These are phyloP conservation scores for Huso huso DNA, from an alignment of 2,797 vertebrate species.

Conservation along the genomic window DNA sequence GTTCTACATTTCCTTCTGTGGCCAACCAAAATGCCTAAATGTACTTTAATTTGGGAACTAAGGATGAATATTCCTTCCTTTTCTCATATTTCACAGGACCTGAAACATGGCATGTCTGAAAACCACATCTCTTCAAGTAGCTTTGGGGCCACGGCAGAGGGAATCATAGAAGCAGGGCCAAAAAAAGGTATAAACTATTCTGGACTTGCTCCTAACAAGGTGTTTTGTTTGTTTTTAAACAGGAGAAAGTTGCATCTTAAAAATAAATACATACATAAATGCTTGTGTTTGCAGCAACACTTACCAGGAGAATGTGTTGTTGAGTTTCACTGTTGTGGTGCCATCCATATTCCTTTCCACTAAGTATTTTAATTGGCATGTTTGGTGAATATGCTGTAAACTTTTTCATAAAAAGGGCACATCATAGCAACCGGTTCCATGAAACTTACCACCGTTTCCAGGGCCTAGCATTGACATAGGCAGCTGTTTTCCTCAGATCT, in stretches of 20 bases:
- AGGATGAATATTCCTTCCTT: constrained; percentile 38
- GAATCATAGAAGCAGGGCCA: constrained; percentile 68
- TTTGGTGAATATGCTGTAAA: neutral
- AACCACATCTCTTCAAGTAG: constrained; percentile 65
- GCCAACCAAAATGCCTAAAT: too few species aligned
- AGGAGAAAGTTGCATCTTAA: neutral
- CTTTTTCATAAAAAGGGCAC: neutral
- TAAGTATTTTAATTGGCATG: neutral
- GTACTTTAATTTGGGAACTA: constrained; percentile 19
- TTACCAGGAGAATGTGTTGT: neutral
- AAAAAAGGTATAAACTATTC: constrained; percentile 66
- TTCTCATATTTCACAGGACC: constrained; percentile 59
- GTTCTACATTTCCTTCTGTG: too few species aligned
- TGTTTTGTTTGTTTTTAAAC: neutral
- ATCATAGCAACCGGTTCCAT: neutral
- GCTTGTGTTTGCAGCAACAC: neutral
- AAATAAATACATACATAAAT: neutral
- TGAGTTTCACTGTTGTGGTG: neutral
- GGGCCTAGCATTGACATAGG: constrained; percentile 16
- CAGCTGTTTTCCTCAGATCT: constrained; percentile 7
- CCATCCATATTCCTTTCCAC: constrained; percentile 4
- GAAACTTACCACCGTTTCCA: constrained; percentile 3
- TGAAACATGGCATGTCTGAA: constrained; percentile 61
- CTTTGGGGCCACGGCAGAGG: constrained; percentile 73
- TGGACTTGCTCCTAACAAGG: neutral